phyloP scores from a whole-genome alignment of 2,888 invertebrate genomes.

The Ametastegia equiseti region DNA sequence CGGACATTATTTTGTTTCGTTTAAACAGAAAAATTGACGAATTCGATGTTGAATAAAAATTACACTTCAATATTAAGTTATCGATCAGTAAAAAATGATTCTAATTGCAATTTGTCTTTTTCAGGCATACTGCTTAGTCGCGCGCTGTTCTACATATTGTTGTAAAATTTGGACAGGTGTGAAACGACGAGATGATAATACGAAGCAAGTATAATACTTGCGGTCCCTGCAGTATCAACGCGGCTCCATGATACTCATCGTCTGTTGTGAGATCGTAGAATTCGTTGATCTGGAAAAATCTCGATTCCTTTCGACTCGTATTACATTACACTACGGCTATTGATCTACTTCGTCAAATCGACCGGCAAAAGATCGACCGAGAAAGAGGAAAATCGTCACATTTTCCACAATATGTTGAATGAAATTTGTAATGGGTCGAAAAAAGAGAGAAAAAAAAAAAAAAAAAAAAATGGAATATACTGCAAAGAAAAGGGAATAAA shows the following conservation, averaged over 20 bases:
- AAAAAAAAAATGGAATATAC: neutral
- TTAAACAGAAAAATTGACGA: too few relatives aligned
- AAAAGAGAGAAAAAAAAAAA: neutral
- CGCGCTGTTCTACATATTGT: too few relatives aligned
- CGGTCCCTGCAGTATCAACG: neutral
- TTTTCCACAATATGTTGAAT: neutral
- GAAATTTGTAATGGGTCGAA: neutral
- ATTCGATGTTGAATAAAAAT: too few relatives aligned
- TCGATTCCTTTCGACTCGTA: neutral
- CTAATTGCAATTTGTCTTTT: neutral
- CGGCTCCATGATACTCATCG: neutral
- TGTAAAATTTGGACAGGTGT: neutral
- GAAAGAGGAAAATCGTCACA: neutral
- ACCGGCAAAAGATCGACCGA: neutral
- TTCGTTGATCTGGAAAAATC: conserved; percentile 25
- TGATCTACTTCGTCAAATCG: conserved; percentile 6
- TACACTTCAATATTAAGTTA: too few relatives aligned
- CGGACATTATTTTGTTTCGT: too few relatives aligned
- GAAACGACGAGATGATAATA: neutral
- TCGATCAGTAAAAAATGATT: too few relatives aligned
- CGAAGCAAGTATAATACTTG: neutral
- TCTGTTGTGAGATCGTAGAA: conserved; percentile 8
- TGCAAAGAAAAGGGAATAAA: neutral
- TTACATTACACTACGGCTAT: neutral
- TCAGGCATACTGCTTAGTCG: too few relatives aligned